Evolutionary conservation across 1,140 invertebrate species (phyloP).

Genomic region (Metaphire vulgaris): DNA sequence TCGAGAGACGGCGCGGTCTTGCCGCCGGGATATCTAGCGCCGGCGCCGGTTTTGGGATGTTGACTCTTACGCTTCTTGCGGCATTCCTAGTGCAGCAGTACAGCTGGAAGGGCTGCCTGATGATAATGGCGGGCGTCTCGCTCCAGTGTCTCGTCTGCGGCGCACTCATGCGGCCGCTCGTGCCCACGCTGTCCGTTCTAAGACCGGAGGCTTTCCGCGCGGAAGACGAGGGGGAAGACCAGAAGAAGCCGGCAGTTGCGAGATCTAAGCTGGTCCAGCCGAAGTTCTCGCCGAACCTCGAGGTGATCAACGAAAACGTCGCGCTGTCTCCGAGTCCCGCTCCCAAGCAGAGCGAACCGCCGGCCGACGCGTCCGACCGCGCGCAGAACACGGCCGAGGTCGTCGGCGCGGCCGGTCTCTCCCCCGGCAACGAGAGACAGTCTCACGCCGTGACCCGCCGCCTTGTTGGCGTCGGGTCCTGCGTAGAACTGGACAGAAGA

Average conservation of each 20-base stretch:
- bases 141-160: constrained; percentile 49
- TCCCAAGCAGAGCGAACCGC: not conserved
- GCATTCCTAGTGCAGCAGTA: constrained; percentile 59
- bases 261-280: not conserved
- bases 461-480: not conserved
- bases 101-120: constrained; percentile 69
- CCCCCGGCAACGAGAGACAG: not conserved
- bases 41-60: constrained; percentile 79
- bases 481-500: not conserved
- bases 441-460: not conserved
- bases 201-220: not conserved
- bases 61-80: constrained; percentile 64
- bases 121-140: constrained; percentile 83
- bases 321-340: not conserved
- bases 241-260: not conserved
- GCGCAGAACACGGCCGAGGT: no score
- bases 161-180: constrained; percentile 23
- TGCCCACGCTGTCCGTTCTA: not conserved
- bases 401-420: not conserved
- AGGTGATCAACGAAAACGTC: not conserved
- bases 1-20: constrained; percentile 76
- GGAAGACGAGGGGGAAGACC: not conserved
- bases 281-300: not conserved
- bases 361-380: not conserved
- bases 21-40: constrained; percentile 86